Conservation (phyloP, 2,888 invertebrate genomes). For the Notodonta dromedarius region DNA sequence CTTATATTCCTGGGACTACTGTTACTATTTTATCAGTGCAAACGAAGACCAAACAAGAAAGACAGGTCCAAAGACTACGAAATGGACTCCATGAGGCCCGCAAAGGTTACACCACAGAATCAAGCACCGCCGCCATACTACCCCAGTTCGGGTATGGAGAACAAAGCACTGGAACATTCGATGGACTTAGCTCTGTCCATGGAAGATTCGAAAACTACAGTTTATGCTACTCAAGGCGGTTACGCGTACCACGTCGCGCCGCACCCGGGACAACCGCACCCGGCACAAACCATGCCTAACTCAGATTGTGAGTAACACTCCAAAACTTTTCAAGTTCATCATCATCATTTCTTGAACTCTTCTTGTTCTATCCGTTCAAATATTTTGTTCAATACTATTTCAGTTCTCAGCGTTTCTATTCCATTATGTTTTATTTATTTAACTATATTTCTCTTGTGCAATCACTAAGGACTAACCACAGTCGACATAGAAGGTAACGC, state of each 20-base stretch:
- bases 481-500: conserved; percentile 57
- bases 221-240: conserved; percentile 93
- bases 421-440: conserved; percentile 39
- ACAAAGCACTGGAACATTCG: conserved; percentile 95
- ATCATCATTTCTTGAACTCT: conserved; percentile 1
- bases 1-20: conserved; percentile 89
- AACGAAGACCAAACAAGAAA: conserved; percentile 92
- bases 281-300: conserved; percentile 88
- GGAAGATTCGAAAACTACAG: conserved; percentile 94
- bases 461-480: conserved; percentile 60
- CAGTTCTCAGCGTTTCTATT: conserved; percentile 27
- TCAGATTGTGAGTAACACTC: conserved; percentile 88
- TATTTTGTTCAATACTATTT: conserved; percentile 21
- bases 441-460: conserved; percentile 49
- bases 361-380: conserved; percentile 2
- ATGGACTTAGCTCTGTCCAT: conserved; percentile 92
- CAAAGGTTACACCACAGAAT: conserved; percentile 93
- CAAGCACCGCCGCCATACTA: conserved; percentile 96
- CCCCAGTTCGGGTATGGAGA: conserved; percentile 93
- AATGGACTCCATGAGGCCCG: conserved; percentile 94
- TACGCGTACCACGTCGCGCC: conserved; percentile 93
- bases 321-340: background rate
- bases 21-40: conserved; percentile 93
- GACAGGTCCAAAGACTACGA: conserved; percentile 95
- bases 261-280: conserved; percentile 83